Conservation (phyloP, 2,113 vertebrate genomes). For the Hemiprocne comata region DNA sequence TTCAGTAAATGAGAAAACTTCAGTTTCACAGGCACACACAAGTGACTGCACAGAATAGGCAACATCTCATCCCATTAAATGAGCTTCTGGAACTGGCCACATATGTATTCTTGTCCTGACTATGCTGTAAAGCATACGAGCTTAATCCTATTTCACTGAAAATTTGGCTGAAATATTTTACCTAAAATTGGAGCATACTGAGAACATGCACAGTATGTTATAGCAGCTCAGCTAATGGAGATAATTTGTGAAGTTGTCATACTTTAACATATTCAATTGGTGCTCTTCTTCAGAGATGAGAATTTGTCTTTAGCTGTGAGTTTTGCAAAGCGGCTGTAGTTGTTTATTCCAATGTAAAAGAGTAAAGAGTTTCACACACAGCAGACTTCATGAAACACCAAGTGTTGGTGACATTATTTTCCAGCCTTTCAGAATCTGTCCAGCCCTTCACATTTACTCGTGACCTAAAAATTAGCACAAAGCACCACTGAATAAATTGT, state of each 20-base stretch:
- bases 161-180: neutral
- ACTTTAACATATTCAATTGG: neutral
- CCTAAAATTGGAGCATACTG: neutral
- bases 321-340: neutral
- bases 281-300: neutral
- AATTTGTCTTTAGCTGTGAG: neutral
- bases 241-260: neutral
- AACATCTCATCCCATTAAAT: neutral
- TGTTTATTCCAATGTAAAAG: neutral
- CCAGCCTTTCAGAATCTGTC: neutral
- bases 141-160: neutral
- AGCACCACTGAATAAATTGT: neutral
- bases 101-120: neutral
- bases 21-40: neutral
- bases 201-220: neutral
- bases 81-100: neutral
- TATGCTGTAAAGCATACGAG: neutral
- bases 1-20: neutral
- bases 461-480: constrained; percentile 26
- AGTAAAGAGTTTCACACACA: neutral
- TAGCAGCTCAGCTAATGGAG: neutral
- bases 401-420: neutral
- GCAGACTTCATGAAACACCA: neutral
- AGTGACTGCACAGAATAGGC: neutral
- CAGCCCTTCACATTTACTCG: neutral